A percentile compares a stretch with the other conserved stretches of the same genome.
These are phyloP conservation scores for Sphaeramia orbicularis DNA, from an alignment of 2,797 vertebrate species.

Conservation along the genomic window DNA sequence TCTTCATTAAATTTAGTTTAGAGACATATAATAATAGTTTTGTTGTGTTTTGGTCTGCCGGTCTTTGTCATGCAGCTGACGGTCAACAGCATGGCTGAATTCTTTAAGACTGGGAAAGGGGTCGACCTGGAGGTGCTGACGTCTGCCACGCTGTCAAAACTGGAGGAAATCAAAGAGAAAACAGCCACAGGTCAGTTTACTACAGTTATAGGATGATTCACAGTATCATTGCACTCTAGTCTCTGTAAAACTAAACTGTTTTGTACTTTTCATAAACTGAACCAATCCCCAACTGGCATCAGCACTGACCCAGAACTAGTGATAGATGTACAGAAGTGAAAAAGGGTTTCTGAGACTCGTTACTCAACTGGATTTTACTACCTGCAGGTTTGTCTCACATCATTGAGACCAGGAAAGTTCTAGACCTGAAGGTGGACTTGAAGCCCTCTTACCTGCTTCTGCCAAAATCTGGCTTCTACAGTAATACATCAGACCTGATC, in stretches of 20 bases:
- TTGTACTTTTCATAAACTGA: too few relatives aligned
- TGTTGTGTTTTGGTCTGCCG: too few relatives aligned
- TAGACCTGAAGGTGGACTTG: conserved; percentile 92
- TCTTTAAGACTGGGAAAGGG: conserved; percentile 90
- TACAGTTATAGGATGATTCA: too few relatives aligned
- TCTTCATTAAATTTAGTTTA: background rate
- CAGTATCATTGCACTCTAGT: too few relatives aligned
- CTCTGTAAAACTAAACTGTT: too few relatives aligned
- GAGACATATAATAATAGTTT: too few relatives aligned
- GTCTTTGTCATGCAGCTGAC: conserved; percentile 84
- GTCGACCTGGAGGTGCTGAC: conserved; percentile 94
- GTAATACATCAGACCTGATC: conserved; percentile 86
- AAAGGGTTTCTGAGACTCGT: too few relatives aligned
- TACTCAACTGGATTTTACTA: conserved; percentile 6
- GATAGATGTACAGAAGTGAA: too few relatives aligned
- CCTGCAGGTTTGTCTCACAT: conserved; percentile 91
- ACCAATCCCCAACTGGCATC: too few relatives aligned
- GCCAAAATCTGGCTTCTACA: conserved; percentile 91
- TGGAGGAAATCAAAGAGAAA: conserved; percentile 97
- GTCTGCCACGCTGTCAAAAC: conserved; percentile 92
- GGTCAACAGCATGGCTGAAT: conserved; percentile 92
- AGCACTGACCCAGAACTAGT: too few relatives aligned
- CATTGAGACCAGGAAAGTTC: conserved; percentile 93
- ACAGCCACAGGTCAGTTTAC: conserved; percentile 87
- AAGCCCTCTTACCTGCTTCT: conserved; percentile 95